Conservation (phyloP, 2,113 vertebrate species). For the Psammodynastes pulverulentus region DNA sequence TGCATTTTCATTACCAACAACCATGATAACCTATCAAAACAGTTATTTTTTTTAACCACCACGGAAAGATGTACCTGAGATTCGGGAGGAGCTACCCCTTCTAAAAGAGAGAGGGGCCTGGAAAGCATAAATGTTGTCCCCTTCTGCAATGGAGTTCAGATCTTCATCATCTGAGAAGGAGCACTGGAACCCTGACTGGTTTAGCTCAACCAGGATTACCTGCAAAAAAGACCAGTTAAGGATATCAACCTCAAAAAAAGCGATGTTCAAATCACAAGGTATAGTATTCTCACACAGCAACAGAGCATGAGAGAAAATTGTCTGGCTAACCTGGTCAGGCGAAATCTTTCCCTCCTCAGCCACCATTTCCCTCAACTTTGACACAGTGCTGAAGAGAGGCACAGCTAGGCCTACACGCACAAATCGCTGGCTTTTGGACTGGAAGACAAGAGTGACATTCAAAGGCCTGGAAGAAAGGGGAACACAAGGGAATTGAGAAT, state of each 20-base stretch:
- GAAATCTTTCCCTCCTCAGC: slow-evolving; percentile 80
- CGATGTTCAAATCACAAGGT: background rate
- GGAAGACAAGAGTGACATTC: slow-evolving; percentile 86
- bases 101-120: slow-evolving; percentile 70
- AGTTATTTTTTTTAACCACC: background rate
- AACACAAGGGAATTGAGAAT: background rate
- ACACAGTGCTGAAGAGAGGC: slow-evolving; percentile 80
- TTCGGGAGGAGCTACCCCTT: slow-evolving; percentile 48
- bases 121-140: slow-evolving; percentile 85
- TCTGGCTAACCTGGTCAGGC: slow-evolving; percentile 77
- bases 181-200: slow-evolving; percentile 81
- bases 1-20: background rate
- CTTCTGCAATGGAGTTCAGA: slow-evolving; percentile 76
- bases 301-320: background rate
- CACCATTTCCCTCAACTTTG: slow-evolving; percentile 82
- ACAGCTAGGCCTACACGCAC: slow-evolving; percentile 87
- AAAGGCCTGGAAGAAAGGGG: slow-evolving; percentile 74
- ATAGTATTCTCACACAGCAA: background rate
- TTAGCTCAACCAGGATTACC: slow-evolving; percentile 87
- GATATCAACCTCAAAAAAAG: background rate
- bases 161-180: slow-evolving; percentile 87
- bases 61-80: slow-evolving; percentile 70
- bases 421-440: slow-evolving; percentile 77
- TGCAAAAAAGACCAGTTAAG: slow-evolving; percentile 44
- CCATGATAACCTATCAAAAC: background rate